Percentiles rank a stretch among this genome's conserved stretches.
phyloP scores from a whole-genome alignment of 1,140 invertebrate genomes.

The Brachionus rotundiformis region DNA sequence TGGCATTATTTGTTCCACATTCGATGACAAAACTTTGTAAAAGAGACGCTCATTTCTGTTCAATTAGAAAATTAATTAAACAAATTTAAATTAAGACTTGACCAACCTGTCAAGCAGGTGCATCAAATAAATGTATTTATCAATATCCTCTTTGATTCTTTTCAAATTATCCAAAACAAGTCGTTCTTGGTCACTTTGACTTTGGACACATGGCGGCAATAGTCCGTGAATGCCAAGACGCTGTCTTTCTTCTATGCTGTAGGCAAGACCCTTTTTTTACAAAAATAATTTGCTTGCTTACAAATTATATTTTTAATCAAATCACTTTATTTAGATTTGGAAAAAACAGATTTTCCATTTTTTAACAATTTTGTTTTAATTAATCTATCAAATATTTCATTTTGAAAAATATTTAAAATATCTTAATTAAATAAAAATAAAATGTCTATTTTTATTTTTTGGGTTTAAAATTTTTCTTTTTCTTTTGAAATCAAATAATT shows the following conservation, averaged over 20 bases:
- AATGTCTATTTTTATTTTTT: too few relatives aligned
- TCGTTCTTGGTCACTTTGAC: constrained; percentile 83
- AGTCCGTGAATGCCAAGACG: constrained; percentile 88
- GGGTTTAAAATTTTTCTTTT: too few relatives aligned
- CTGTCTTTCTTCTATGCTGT: constrained; percentile 85
- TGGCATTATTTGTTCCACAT: constrained; percentile 87
- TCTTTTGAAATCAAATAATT: too few relatives aligned
- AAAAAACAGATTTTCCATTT: too few relatives aligned
- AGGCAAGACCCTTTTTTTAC: constrained; percentile 77
- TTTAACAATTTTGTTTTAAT: too few relatives aligned
- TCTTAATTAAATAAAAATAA: too few relatives aligned
- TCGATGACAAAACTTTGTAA: constrained; percentile 85
- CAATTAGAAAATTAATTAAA: not conserved
- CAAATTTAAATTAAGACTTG: not conserved
- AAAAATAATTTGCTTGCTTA: too few relatives aligned
- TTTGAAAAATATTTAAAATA: too few relatives aligned
- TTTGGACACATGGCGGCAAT: constrained; percentile 85
- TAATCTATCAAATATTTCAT: too few relatives aligned
- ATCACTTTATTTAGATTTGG: too few relatives aligned
- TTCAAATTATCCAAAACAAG: constrained; percentile 82
- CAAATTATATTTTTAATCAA: too few relatives aligned
- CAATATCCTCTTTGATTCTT: constrained; percentile 80
- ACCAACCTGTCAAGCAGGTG: constrained; percentile 11
- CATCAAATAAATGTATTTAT: constrained; percentile 75
- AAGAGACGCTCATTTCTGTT: constrained; percentile 70